Evolutionary conservation across 2,888 invertebrate genomes (phyloP).

Genomic region (Phoenoteleia sp.): DNA sequence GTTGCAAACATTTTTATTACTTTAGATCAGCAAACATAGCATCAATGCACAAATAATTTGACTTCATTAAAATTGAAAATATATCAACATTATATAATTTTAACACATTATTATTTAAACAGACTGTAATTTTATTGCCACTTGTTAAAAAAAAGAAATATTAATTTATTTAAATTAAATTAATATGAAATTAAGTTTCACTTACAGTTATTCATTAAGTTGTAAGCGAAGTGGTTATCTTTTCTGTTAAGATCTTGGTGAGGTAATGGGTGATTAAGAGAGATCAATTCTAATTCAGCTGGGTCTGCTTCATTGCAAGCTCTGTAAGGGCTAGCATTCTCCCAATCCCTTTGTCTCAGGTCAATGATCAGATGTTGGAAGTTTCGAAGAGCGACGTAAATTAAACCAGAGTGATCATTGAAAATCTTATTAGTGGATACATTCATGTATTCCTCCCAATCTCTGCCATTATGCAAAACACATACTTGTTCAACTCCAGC

Average conservation of each 20-base stretch:
- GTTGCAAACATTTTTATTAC: too few species aligned
- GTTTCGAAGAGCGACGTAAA: slow-evolving; percentile 83
- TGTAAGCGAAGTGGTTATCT: slow-evolving; percentile 80
- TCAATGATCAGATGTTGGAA: slow-evolving; percentile 83
- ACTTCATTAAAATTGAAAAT: too few species aligned
- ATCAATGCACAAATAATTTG: too few species aligned
- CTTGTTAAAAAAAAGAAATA: too few species aligned
- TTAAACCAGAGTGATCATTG: slow-evolving; percentile 80
- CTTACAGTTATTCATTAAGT: slow-evolving; percentile 82
- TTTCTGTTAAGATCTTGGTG: too few species aligned
- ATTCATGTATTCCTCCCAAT: slow-evolving; percentile 82
- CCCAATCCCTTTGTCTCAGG: slow-evolving; percentile 81
- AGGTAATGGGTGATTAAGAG: too few species aligned
- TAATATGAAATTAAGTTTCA: too few species aligned
- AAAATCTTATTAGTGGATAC: slow-evolving; percentile 78
- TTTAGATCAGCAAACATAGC: too few species aligned
- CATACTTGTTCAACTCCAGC: slow-evolving; percentile 84
- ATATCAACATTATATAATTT: too few species aligned
- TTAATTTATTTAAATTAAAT: too few species aligned
- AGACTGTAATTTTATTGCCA: too few species aligned
- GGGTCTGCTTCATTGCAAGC: slow-evolving; percentile 78
- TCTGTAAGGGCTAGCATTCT: slow-evolving; percentile 66
- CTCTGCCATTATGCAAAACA: slow-evolving; percentile 82
- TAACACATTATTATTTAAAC: too few species aligned
- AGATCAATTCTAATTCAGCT: slow-evolving; percentile 79